Evolutionary conservation across 2,797 vertebrate genomes (phyloP), one percentile per base, ranked within the genome.

Genomic region (Taeniopygia guttata): DNA sequence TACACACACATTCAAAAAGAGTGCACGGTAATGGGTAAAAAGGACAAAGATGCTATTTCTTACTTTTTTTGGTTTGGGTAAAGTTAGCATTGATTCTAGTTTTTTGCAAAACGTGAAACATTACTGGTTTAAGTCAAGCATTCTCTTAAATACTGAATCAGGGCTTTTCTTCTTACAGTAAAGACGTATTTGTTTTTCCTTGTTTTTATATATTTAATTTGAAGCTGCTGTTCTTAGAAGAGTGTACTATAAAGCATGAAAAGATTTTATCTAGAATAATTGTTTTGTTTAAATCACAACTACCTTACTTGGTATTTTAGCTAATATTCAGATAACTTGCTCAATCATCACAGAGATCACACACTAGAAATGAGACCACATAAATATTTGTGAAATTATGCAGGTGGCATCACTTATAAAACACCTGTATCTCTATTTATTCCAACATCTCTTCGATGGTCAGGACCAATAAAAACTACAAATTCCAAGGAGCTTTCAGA

Each of bases 1-100:
- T 16, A 67, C 4, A 70, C 10, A 43, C 3, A 19, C 0, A 0
- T 42, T 68, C 73, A 83, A 77, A 81, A 23, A 42, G 0, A 0
- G 2, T n/a, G 34, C 22, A 69, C 19, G 55, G 23, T 32, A 55
- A 81, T n/a, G n/a, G 42, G 42, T 43, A 69, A 84, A 22, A 76
- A 72, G 16, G 19, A 68, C 32, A 64, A 69, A 36, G 49, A 51
- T n/a, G 42, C 19, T 55, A n/a, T 54, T 93, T 80, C 52, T 60
- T 60, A 38, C 11, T 7, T 51, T 43, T 59, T 20, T 36, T 40
- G 32, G 12, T 75, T 32, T 48, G 29, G 9, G 17, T 34, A 26
- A 15, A 49, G 55, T 84, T 54, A 43, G 11, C 68, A 56, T 5
- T 51, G 23, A n/a, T 59, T 81, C 63, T 58, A 38, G 6, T 32